Percentiles rank a stretch among this genome's conserved stretches.
Evolutionary conservation across 2,797 vertebrate genomes (phyloP).

Genomic region (Anableps anableps): DNA sequence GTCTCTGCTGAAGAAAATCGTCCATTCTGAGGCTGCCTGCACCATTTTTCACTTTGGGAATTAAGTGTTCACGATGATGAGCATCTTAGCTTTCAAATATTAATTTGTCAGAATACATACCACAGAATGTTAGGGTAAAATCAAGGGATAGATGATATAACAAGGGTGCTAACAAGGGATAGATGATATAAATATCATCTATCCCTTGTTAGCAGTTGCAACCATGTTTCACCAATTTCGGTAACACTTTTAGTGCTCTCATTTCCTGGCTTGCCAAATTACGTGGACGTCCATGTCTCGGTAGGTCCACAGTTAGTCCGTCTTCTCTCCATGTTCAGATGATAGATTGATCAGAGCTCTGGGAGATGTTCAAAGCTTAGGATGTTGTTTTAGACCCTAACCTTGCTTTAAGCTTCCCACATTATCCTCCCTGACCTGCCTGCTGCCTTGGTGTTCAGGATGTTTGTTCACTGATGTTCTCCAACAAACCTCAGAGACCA

Average conservation of each 20-base stretch:
- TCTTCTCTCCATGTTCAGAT: neutral
- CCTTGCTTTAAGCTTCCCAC: neutral
- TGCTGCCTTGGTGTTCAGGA: neutral
- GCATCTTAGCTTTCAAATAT: neutral
- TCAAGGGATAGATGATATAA: no score
- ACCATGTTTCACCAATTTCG: neutral
- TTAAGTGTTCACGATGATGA: neutral
- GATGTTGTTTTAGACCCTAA: neutral
- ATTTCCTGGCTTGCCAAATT: neutral
- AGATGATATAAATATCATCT: no score
- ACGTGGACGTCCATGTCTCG: neutral
- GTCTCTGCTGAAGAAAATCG: neutral
- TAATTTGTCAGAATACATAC: neutral
- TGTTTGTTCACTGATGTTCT: neutral
- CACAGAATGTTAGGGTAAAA: neutral
- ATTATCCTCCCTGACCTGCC: neutral
- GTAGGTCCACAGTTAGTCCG: neutral
- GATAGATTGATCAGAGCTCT: neutral
- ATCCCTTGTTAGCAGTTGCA: neutral
- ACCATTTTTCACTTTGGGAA: no score
- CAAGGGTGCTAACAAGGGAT: no score
- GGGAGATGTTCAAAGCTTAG: neutral
- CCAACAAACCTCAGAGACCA: neutral
- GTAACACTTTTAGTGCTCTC: neutral
- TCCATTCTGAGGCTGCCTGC: no score